phyloP scores from a whole-genome alignment of 2,888 invertebrate species.

The Euplagia quadripunctaria region DNA sequence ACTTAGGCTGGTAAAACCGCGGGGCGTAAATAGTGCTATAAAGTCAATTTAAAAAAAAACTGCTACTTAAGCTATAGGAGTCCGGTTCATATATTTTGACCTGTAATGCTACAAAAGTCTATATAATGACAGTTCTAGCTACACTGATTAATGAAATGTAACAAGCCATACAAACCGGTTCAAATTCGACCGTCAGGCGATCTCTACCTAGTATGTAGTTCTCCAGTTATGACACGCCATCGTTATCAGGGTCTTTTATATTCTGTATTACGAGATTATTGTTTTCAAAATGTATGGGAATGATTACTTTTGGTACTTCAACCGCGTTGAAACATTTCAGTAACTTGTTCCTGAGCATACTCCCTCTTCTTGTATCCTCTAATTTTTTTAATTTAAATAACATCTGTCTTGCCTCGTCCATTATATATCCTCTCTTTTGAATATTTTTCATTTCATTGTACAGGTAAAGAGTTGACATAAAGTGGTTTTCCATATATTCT shows the following conservation, averaged over 20 bases:
- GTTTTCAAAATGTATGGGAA: neutral
- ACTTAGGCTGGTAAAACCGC: no score
- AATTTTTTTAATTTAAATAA: neutral
- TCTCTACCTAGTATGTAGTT: no score
- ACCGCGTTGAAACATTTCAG: neutral
- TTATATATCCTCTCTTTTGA: neutral
- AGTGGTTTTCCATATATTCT: constrained; percentile 13
- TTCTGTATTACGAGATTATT: constrained; percentile 17
- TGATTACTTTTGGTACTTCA: neutral
- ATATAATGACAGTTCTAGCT: no score
- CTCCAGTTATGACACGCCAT: neutral
- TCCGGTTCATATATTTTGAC: no score
- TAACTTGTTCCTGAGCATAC: neutral
- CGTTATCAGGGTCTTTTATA: neutral
- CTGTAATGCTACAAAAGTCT: no score
- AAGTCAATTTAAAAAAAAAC: no score
- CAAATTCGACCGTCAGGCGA: no score
- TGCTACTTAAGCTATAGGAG: no score
- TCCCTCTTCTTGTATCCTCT: neutral
- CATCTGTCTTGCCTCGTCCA: neutral
- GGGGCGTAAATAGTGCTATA: no score
- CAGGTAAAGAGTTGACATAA: constrained; percentile 19
- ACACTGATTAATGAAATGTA: no score
- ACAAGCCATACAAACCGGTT: no score
- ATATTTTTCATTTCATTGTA: constrained; percentile 27